Evolutionary conservation across 2,888 invertebrate species (phyloP).

Genomic region (Melangyna quadrimaculata): DNA sequence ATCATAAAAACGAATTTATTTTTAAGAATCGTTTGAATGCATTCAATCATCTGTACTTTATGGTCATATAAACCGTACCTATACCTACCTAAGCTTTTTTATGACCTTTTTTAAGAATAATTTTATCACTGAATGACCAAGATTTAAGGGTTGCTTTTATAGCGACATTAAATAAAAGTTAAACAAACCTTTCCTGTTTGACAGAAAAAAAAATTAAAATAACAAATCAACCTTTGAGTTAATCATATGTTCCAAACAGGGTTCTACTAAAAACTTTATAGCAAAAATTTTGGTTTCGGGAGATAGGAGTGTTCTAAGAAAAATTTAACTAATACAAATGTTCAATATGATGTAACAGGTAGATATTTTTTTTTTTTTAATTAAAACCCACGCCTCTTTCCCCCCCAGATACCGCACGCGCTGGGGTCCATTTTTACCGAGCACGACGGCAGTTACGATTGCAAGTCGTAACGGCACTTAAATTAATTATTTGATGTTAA

Average conservation of each 20-base stretch:
- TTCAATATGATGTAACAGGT: too few species aligned
- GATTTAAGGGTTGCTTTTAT: neutral
- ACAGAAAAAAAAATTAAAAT: too few species aligned
- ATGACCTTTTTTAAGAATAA: neutral
- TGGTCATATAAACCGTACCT: too few species aligned
- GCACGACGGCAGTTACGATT: too few species aligned
- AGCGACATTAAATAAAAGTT: neutral
- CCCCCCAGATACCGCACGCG: too few species aligned
- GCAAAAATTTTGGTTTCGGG: neutral
- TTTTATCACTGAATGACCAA: neutral
- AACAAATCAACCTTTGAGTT: neutral
- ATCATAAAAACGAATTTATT: neutral
- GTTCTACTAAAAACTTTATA: neutral
- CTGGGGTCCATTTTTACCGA: too few species aligned
- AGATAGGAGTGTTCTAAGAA: too few species aligned
- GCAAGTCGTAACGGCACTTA: too few species aligned
- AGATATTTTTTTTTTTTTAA: too few species aligned
- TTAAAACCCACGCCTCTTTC: too few species aligned
- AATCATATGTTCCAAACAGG: neutral
- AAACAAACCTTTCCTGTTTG: neutral
- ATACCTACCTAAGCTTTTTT: neutral
- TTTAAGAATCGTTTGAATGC: neutral
- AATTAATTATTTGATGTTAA: too few species aligned
- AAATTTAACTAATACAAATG: too few species aligned
- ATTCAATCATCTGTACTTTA: conserved; percentile 7